Evolutionary conservation across 2,113 vertebrate genomes (phyloP).

Genomic region (Melierax canorus): DNA sequence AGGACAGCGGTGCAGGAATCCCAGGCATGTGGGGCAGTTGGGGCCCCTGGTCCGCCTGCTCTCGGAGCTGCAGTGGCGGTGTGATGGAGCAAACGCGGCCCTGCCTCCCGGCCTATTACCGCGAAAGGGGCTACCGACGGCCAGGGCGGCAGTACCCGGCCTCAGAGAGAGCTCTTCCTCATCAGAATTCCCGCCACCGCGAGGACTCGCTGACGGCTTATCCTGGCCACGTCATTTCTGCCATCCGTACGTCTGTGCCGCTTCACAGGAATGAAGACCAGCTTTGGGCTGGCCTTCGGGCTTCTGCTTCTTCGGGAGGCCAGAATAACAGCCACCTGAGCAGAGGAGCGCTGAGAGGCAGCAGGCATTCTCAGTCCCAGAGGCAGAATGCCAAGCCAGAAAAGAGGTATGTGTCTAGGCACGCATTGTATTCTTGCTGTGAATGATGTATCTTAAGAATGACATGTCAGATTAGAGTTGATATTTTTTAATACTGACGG

Average conservation of each 20-base stretch:
- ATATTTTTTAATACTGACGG: accelerated
- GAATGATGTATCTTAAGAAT: neutral
- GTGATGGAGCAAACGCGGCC: conserved; percentile 88
- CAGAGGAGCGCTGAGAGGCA: conserved; percentile 30
- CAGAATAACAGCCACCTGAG: conserved; percentile 47
- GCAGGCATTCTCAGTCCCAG: conserved; percentile 59
- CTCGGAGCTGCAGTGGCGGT: conserved; percentile 85
- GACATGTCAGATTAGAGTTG: neutral
- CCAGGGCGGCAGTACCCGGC: conserved; percentile 21
- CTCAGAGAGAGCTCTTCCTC: conserved; percentile 33
- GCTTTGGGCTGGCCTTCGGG: neutral
- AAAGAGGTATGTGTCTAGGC: conserved; percentile 72
- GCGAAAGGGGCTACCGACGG: neutral
- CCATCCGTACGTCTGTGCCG: conserved; percentile 79
- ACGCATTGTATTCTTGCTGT: neutral
- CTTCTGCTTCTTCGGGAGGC: neutral
- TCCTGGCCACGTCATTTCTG: conserved; percentile 77
- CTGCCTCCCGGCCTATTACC: conserved; percentile 79
- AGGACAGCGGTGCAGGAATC: conserved; percentile 55
- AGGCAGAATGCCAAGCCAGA: conserved; percentile 46
- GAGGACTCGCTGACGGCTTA: conserved; percentile 52
- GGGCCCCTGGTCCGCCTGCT: conserved; percentile 91
- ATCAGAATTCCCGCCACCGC: neutral
- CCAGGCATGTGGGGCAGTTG: conserved; percentile 86
- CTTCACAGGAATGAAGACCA: conserved; percentile 68